Evolutionary conservation across 2,888 invertebrate species (phyloP).

Genomic region (Himalopsyche kuldschensis): DNA sequence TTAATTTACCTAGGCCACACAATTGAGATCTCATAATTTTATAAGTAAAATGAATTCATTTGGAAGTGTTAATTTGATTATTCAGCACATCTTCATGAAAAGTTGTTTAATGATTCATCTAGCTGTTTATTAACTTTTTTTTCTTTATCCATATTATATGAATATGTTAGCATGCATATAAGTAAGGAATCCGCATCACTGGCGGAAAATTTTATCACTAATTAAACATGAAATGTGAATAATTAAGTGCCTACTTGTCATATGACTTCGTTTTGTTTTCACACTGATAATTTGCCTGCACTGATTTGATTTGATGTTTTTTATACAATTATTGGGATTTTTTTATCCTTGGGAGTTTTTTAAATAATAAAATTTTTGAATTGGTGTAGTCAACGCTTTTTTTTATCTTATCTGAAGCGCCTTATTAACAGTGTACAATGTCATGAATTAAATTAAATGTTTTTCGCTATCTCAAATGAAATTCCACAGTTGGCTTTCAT

Average conservation of each 20-base stretch:
- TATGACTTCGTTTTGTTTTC: background rate
- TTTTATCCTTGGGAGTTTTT: too few relatives aligned
- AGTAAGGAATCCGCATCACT: background rate
- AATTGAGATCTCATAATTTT: too few relatives aligned
- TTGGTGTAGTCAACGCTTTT: background rate
- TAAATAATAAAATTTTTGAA: background rate
- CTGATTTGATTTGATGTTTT: too few relatives aligned
- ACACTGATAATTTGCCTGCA: too few relatives aligned
- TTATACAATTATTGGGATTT: too few relatives aligned
- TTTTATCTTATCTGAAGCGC: background rate
- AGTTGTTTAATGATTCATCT: background rate
- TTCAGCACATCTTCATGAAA: background rate
- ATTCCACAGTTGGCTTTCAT: background rate
- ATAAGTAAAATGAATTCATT: too few relatives aligned
- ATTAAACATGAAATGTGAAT: background rate
- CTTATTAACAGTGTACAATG: background rate
- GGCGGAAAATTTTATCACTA: background rate
- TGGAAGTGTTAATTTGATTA: background rate
- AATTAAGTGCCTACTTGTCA: background rate
- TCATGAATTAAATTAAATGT: background rate
- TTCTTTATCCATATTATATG: background rate
- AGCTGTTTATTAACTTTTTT: background rate
- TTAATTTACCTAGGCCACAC: too few relatives aligned
- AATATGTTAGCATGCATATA: slow-evolving; percentile 4
- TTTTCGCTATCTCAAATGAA: background rate